These are phyloP conservation scores for Colossoma macropomum DNA, from an alignment of 2,113 vertebrate genomes.

Conservation along the genomic window DNA sequence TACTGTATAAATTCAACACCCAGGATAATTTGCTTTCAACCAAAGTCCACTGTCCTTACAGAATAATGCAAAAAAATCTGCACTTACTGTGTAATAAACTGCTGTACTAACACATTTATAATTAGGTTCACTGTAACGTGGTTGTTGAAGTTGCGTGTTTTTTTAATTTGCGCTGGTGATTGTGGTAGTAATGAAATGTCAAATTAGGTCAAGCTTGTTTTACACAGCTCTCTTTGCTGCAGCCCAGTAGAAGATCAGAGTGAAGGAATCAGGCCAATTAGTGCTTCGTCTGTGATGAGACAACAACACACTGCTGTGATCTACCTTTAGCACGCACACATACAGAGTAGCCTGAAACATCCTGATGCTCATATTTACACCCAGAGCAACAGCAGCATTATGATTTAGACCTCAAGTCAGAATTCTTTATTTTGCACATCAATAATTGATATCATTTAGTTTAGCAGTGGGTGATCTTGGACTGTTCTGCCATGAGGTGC, in stretches of 20 bases:
- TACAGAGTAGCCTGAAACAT: too few relatives aligned
- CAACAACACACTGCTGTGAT: neutral
- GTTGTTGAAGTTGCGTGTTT: neutral
- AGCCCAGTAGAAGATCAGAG: slow-evolving; percentile 5
- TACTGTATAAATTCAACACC: too few relatives aligned
- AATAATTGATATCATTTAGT: too few relatives aligned
- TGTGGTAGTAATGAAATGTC: neutral
- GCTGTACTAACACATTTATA: neutral
- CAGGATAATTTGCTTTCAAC: too few relatives aligned
- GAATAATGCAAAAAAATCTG: too few relatives aligned
- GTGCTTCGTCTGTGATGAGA: neutral
- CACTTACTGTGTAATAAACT: too few relatives aligned
- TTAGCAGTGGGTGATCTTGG: too few relatives aligned
- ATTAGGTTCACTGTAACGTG: neutral
- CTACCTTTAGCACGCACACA: neutral
- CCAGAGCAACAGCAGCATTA: too few relatives aligned
- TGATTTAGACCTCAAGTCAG: too few relatives aligned
- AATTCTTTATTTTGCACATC: too few relatives aligned
- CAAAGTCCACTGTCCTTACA: too few relatives aligned
- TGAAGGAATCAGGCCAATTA: slow-evolving; percentile 21
- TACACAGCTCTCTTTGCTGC: neutral
- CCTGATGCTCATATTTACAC: neutral
- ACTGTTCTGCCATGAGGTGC: too few relatives aligned
- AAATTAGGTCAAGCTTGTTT: slow-evolving; percentile 21
- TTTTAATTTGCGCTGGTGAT: neutral